Evolutionary conservation across 2,113 vertebrate species (phyloP).

Genomic region (Notothenia coriiceps): DNA sequence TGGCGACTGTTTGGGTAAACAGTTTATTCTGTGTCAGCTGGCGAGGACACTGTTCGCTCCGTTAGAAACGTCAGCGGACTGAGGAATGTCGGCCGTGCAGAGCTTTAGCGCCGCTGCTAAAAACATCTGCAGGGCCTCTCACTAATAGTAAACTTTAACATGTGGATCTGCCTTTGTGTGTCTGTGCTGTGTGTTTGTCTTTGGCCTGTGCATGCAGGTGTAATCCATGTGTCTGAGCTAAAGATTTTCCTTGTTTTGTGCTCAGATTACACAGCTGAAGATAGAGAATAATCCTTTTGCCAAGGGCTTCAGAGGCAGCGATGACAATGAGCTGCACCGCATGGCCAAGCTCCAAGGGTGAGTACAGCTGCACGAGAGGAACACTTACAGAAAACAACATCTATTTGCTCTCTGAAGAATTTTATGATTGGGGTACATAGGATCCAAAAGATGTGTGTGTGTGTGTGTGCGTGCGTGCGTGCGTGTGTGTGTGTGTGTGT

Average conservation of each 20-base stretch:
- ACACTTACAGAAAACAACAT: constrained; percentile 18
- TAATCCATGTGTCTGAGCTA: constrained; percentile 1
- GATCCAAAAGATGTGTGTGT: constrained; percentile 50
- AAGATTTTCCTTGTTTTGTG: constrained; percentile 47
- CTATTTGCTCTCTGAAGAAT: constrained; percentile 26
- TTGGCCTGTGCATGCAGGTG: neutral
- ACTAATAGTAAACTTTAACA: constrained; percentile 43
- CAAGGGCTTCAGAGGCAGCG: constrained; percentile 95
- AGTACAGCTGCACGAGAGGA: constrained; percentile 40
- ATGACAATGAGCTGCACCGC: constrained; percentile 93
- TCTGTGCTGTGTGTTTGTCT: neutral
- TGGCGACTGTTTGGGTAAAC: constrained; percentile 81
- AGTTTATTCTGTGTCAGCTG: constrained; percentile 82
- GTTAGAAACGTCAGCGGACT: constrained; percentile 53
- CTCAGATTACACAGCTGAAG: constrained; percentile 93
- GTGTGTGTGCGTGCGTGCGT: constrained; percentile 24
- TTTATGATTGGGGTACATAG: constrained; percentile 76
- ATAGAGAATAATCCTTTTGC: constrained; percentile 98
- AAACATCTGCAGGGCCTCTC: constrained; percentile 62
- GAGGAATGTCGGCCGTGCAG: constrained; percentile 71
- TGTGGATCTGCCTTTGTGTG: neutral
- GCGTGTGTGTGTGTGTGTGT: constrained; percentile 22
- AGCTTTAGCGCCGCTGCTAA: constrained; percentile 42
- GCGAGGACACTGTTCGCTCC: constrained; percentile 64
- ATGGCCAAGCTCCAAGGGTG: constrained; percentile 95